Evolutionary conservation across 1,140 invertebrate species (phyloP), one percentile per base, ranked within the genome.

Genomic region (Harlomillsia oculata): DNA sequence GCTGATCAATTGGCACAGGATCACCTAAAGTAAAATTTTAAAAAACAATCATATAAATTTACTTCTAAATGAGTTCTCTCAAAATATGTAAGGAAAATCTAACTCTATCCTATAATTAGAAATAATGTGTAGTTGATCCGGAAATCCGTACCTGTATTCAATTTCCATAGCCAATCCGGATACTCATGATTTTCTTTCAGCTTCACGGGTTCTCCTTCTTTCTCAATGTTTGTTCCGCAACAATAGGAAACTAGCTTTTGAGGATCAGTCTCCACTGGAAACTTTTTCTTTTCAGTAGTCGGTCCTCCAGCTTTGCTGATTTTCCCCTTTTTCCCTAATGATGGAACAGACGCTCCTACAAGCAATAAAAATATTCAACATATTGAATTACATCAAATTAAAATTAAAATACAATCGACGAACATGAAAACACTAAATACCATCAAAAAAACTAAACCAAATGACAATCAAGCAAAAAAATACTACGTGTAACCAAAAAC

Each of bases 91-190:
- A 11, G 23, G 13, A 18, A 43, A 39, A 5, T 9, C 13, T 43
- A 43, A 43, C 40, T 23, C 26, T 43, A n/a, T 9, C 11, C 40
- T 23, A 21, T 23, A 8, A n/a, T 8, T 8, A 34, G 8, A n/a
- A n/a, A 34, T 34, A 34, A 34, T 34, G 32, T 34, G 6, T 25
- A 21, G 11, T 43, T 21, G 5, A 40, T 16, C 26, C 9, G 2
- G 20, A 8, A 30, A 11, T n/a, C 16, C 56, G 62, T 62, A 66
- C 76, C 74, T 23, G 76, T 79, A 54, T 79, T 73, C 13, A 96
- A 67, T 0, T 65, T 75, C 90, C 90, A 96, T 18, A 97, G 71
- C 92, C 92, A 97, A 20, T 89, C 88, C 0, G 92, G 92, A 72
- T 97, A 97, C 69, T 94, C 90, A 50, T 75, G 78, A 69, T 95